A percentile compares a stretch with the other conserved stretches of the same genome.
phyloP scores from a whole-genome alignment of 2,888 invertebrate genomes.

The Hermodice carunculata region DNA sequence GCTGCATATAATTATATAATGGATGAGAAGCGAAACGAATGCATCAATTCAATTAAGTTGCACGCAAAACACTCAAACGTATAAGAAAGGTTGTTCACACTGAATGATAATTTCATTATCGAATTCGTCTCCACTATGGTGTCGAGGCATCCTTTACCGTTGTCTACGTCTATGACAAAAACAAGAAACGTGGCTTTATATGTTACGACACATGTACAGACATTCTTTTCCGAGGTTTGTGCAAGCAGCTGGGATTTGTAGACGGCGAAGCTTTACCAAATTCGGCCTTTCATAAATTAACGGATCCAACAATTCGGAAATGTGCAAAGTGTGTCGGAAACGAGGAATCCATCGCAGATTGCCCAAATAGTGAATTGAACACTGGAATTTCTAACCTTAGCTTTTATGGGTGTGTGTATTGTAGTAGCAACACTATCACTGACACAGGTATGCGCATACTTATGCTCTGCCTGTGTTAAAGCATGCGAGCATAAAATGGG shows the following conservation, averaged over 20 bases:
- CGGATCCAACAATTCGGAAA: neutral
- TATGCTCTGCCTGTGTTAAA: too few relatives aligned
- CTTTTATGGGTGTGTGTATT: conserved; percentile 12
- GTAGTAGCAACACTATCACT: conserved; percentile 6
- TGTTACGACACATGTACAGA: neutral
- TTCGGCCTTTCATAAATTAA: neutral
- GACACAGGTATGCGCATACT: neutral
- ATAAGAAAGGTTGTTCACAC: too few relatives aligned
- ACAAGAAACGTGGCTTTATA: neutral
- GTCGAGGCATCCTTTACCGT: conserved; percentile 8
- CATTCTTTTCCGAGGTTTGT: conserved; percentile 1
- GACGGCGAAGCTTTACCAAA: conserved; percentile 9
- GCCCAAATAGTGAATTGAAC: neutral
- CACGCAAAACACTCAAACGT: too few relatives aligned
- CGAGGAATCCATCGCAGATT: conserved; percentile 2
- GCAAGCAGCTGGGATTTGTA: neutral
- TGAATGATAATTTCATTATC: too few relatives aligned
- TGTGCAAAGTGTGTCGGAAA: conserved; percentile 13
- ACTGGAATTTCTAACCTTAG: neutral
- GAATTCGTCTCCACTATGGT: neutral
- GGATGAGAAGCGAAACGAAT: too few relatives aligned
- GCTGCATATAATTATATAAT: too few relatives aligned
- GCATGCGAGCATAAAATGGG: too few relatives aligned
- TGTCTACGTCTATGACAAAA: neutral
- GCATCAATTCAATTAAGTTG: too few relatives aligned